phyloP scores from a whole-genome alignment of 1,140 invertebrate genomes.

The Aphidius ervi region DNA sequence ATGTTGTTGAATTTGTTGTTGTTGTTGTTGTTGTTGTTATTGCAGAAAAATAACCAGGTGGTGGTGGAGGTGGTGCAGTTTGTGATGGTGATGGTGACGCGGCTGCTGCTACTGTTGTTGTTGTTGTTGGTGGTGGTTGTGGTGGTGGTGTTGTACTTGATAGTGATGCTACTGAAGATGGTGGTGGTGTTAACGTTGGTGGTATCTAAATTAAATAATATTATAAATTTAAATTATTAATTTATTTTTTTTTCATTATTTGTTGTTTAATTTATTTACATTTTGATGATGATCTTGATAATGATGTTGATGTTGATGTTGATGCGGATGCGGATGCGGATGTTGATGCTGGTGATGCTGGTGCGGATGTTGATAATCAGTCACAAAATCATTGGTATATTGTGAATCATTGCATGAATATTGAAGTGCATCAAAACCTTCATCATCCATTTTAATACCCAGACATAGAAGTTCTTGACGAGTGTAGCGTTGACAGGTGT shows the following conservation, averaged over 20 bases:
- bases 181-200: constrained; percentile 23
- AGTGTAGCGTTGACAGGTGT: constrained; percentile 65
- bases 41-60: constrained; percentile 37
- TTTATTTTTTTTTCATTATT: too few relatives aligned
- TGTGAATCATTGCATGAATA: constrained; percentile 55
- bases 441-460: constrained; percentile 75
- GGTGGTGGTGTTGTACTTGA: constrained; percentile 23
- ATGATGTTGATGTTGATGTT: constrained; percentile 24
- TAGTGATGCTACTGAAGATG: constrained; percentile 26
- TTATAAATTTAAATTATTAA: too few relatives aligned
- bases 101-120: constrained; percentile 25
- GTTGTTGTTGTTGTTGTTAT: constrained; percentile 38
- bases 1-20: constrained; percentile 30
- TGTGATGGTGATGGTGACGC: constrained; percentile 23
- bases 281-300: constrained; percentile 28
- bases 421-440: constrained; percentile 60
- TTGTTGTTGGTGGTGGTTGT: constrained; percentile 21
- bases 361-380: constrained; percentile 61
- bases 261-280: neutral
- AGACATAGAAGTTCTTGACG: constrained; percentile 58
- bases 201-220: constrained; percentile 18
- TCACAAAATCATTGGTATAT: constrained; percentile 54
- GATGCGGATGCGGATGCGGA: constrained; percentile 30
- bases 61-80: constrained; percentile 24
- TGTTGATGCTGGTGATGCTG: constrained; percentile 55